Conservation (phyloP, 2,888 invertebrate species). For the Sphaeridia pumilis region DNA sequence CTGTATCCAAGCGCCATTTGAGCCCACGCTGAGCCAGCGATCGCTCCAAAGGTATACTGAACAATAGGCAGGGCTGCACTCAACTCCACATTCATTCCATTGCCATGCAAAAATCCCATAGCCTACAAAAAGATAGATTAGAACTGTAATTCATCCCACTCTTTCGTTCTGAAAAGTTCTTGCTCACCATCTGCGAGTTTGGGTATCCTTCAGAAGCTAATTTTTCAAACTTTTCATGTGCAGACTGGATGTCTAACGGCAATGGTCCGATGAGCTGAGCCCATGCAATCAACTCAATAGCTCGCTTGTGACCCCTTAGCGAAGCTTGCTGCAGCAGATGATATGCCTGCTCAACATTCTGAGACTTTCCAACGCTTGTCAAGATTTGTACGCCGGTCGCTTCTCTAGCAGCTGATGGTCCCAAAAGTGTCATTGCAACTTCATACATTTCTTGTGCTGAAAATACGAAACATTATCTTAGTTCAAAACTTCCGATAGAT, state of each 20-base stretch:
- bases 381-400: slow-evolving; percentile 26
- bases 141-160: too few species aligned
- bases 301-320: slow-evolving; percentile 63
- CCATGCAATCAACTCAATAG: slow-evolving; percentile 78
- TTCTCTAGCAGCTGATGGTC: slow-evolving; percentile 48
- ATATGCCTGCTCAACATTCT: slow-evolving; percentile 62
- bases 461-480: slow-evolving; percentile 35
- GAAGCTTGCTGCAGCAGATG: slow-evolving; percentile 66
- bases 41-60: slow-evolving; percentile 81
- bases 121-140: too few species aligned
- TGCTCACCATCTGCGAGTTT: slow-evolving; percentile 80
- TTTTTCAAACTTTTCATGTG: slow-evolving; percentile 61
- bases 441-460: slow-evolving; percentile 64
- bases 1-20: slow-evolving; percentile 97
- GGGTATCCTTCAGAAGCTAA: slow-evolving; percentile 65
- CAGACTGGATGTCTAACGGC: slow-evolving; percentile 61
- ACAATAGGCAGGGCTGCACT: slow-evolving; percentile 79
- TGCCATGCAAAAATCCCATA: slow-evolving; percentile 69
- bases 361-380: slow-evolving; percentile 36
- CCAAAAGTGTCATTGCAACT: slow-evolving; percentile 55
- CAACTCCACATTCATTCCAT: slow-evolving; percentile 65
- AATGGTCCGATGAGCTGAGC: slow-evolving; percentile 72
- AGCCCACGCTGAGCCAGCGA: slow-evolving; percentile 82
- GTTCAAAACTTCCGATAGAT: too few species aligned
- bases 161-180: too few species aligned